Conservation (phyloP, 2,888 invertebrate genomes). For the Cantharis flavilabris region DNA sequence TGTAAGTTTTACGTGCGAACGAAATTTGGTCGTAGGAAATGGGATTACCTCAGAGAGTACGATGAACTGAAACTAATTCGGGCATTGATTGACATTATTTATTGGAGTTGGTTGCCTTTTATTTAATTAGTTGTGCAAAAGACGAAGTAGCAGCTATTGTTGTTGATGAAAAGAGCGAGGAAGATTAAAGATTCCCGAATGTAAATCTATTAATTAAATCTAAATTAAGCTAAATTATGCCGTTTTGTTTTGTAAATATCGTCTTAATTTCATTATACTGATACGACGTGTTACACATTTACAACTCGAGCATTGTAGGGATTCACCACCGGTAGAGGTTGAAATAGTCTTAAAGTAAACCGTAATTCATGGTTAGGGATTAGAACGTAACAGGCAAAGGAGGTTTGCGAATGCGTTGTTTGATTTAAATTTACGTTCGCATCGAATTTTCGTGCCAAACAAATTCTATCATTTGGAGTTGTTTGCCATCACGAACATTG, state of each 20-base stretch:
- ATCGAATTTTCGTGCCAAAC: slow-evolving; percentile 18
- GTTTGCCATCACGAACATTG: slow-evolving; percentile 26
- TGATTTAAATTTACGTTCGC: slow-evolving; percentile 21
- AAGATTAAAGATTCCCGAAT: not conserved
- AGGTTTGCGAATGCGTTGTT: slow-evolving; percentile 13
- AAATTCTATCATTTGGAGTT: slow-evolving; percentile 22
- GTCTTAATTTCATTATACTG: not conserved
- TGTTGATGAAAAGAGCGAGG: not conserved
- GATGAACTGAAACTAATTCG: not conserved
- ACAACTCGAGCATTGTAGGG: not conserved
- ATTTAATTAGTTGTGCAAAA: not conserved
- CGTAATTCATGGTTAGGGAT: slow-evolving; percentile 27
- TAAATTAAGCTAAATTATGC: not conserved
- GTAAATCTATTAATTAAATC: not conserved
- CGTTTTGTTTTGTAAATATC: not conserved
- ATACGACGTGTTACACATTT: slow-evolving; percentile 1
- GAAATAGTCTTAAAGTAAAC: slow-evolving; percentile 23
- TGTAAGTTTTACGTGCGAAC: not conserved
- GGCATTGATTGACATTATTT: not conserved
- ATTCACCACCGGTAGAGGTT: slow-evolving; percentile 8
- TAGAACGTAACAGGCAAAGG: slow-evolving; percentile 19
- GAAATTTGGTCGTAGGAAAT: not conserved
- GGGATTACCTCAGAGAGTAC: not conserved
- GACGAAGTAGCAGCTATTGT: not conserved
- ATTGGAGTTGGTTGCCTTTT: not conserved